Evolutionary conservation across 2,113 vertebrate genomes (phyloP).

Genomic region (Phyllostomus discolor): DNA sequence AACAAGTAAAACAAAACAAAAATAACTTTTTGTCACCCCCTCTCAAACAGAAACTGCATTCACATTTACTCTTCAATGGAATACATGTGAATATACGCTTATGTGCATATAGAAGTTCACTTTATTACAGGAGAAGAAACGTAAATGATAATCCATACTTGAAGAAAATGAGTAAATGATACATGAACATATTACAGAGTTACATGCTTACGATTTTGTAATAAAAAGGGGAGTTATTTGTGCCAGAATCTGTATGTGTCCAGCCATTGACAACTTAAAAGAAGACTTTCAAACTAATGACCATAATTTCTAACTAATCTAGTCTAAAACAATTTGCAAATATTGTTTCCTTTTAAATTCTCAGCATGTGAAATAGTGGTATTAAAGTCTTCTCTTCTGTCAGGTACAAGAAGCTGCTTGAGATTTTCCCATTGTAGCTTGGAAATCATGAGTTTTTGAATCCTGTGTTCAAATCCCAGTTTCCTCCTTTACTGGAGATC

Average conservation of each 20-base stretch:
- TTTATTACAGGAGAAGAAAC: neutral
- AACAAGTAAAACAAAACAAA: neutral
- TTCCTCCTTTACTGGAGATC: neutral
- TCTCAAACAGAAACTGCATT: neutral
- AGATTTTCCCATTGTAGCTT: neutral
- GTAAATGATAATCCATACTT: neutral
- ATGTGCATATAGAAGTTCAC: neutral
- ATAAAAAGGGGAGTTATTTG: too few relatives aligned
- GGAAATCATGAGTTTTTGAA: neutral
- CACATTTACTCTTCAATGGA: neutral
- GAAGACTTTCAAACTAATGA: neutral
- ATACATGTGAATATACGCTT: neutral
- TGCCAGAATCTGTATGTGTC: neutral
- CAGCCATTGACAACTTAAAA: neutral
- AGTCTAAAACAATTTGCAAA: neutral
- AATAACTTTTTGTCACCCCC: neutral
- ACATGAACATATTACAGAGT: neutral
- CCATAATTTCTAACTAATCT: neutral
- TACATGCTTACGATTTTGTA: too few relatives aligned
- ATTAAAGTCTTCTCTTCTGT: neutral
- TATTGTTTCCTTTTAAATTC: neutral
- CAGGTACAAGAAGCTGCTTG: neutral
- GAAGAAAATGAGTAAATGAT: neutral
- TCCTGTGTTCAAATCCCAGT: neutral
- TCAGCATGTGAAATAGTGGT: neutral